Conservation (phyloP, 2,888 invertebrate genomes). For the Protophormia terraenovae region DNA sequence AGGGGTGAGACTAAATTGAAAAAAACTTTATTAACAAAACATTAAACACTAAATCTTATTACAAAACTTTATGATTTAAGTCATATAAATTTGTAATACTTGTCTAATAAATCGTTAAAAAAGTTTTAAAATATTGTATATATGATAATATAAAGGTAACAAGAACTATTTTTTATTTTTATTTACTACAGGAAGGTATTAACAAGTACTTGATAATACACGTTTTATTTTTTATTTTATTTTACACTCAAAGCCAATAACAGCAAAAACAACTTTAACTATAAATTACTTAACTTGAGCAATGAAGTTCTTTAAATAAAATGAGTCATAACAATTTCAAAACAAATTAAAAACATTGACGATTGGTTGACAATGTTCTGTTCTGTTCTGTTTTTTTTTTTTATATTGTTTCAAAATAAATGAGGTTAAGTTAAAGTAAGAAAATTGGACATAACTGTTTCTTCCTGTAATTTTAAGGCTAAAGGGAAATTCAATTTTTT, state of each 20-base stretch:
- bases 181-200: slow-evolving; percentile 32
- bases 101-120: background rate
- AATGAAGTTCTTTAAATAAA: slow-evolving; percentile 51
- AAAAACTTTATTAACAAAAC: background rate
- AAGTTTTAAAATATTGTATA: background rate
- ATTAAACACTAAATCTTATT: slow-evolving; percentile 1
- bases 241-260: background rate
- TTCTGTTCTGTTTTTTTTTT: background rate
- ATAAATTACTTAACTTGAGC: slow-evolving; percentile 43
- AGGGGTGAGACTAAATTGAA: background rate
- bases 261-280: slow-evolving; percentile 18
- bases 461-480: slow-evolving; percentile 24
- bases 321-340: slow-evolving; percentile 58
- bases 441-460: slow-evolving; percentile 18
- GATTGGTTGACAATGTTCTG: slow-evolving; percentile 5
- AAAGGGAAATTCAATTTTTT: background rate
- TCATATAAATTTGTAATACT: background rate
- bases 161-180: too few species aligned
- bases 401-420: slow-evolving; percentile 2
- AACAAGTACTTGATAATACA: slow-evolving; percentile 30
- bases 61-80: background rate
- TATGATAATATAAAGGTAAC: background rate
- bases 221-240: slow-evolving; percentile 12
- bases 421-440: slow-evolving; percentile 47
- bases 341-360: slow-evolving; percentile 54